Conservation (phyloP, 2,888 invertebrate genomes). For the Drosophila fulvimacula region DNA sequence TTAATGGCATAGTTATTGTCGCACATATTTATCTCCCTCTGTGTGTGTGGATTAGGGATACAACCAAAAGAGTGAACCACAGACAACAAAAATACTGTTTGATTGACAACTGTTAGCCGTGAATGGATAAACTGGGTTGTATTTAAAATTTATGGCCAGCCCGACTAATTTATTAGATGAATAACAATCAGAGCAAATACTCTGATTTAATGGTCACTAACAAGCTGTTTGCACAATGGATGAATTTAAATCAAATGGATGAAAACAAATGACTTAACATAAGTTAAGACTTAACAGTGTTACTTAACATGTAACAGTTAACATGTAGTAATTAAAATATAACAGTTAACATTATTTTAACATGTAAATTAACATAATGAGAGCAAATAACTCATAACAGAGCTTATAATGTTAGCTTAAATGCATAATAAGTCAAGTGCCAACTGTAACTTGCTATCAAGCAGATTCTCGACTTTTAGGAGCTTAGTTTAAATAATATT, state of each 20-base stretch:
- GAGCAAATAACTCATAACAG: not conserved
- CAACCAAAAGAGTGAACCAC: not conserved
- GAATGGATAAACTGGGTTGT: slow-evolving; percentile 8
- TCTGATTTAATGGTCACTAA: slow-evolving; percentile 5
- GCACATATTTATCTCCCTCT: slow-evolving; percentile 37
- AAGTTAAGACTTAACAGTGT: too few relatives aligned
- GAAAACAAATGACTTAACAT: too few relatives aligned
- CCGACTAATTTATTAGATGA: slow-evolving; percentile 7
- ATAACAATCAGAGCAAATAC: not conserved
- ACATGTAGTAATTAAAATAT: not conserved
- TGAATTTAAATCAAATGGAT: not conserved
- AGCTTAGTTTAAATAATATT: not conserved
- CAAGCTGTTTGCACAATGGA: not conserved
- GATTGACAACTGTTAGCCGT: slow-evolving; percentile 6
- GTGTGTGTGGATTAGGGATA: slow-evolving; percentile 36
- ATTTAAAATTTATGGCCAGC: slow-evolving; percentile 2
- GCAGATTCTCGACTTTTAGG: not conserved
- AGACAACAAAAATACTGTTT: not conserved
- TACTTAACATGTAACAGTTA: not conserved
- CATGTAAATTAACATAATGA: not conserved
- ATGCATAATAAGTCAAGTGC: not conserved
- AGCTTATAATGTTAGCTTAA: not conserved
- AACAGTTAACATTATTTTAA: not conserved
- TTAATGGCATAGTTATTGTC: slow-evolving; percentile 37
- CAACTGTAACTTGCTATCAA: not conserved